Evolutionary conservation across 2,797 vertebrate species (phyloP).

Genomic region (Netta rufina): DNA sequence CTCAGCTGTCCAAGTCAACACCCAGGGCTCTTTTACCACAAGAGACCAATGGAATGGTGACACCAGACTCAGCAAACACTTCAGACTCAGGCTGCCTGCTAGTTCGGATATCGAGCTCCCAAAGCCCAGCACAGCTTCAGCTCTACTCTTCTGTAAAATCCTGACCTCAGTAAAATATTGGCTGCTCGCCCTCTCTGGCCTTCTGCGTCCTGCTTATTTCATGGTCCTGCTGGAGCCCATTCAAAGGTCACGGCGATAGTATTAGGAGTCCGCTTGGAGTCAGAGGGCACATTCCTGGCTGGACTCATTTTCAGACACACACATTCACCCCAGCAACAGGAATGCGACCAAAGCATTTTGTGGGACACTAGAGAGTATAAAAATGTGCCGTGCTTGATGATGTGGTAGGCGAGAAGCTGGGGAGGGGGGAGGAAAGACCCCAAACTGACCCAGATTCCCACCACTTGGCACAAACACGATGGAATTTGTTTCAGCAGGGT

Average conservation of each 20-base stretch:
- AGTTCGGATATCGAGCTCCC: background rate
- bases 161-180: background rate
- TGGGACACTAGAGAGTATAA: constrained; percentile 52
- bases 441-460: constrained; percentile 27
- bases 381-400: constrained; percentile 33
- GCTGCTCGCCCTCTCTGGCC: background rate
- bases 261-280: background rate
- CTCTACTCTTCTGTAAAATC: background rate
- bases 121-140: background rate
- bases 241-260: background rate
- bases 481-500: background rate
- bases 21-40: background rate
- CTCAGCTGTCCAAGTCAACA: constrained; percentile 12
- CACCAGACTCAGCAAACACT: background rate
- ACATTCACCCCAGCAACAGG: constrained; percentile 31
- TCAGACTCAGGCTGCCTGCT: background rate
- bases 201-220: background rate
- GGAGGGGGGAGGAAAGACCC: background rate
- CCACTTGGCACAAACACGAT: background rate
- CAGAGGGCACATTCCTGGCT: constrained; percentile 63
- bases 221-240: background rate
- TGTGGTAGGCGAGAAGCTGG: background rate
- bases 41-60: background rate
- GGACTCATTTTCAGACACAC: constrained; percentile 19
- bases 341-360: constrained; percentile 31